Evolutionary conservation across 2,113 vertebrate species (phyloP).

Genomic region (Rhabdomys dilectus): DNA sequence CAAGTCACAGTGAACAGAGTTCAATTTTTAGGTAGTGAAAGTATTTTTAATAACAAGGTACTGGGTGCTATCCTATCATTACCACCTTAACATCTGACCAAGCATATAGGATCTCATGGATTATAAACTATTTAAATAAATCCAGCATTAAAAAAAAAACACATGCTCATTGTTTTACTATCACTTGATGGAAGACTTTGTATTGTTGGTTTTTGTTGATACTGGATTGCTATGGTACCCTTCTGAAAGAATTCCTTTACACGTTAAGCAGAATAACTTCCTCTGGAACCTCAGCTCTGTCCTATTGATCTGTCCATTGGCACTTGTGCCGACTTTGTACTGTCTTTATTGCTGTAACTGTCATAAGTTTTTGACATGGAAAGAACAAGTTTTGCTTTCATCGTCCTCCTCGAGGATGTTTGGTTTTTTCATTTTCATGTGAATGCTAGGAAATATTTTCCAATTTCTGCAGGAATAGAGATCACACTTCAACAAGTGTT

Average conservation of each 20-base stretch:
- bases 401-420: background rate
- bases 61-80: background rate
- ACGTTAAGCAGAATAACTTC: background rate
- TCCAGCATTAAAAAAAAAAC: background rate
- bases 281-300: background rate
- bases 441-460: background rate
- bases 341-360: background rate
- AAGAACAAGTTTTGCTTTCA: background rate
- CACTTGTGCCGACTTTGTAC: background rate
- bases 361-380: background rate
- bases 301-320: background rate
- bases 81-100: background rate
- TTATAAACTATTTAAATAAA: conserved; percentile 26
- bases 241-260: background rate
- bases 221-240: background rate
- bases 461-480: background rate
- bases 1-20: background rate
- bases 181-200: background rate
- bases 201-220: background rate
- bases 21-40: background rate
- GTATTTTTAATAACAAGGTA: background rate
- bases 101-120: background rate
- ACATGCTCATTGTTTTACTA: background rate
- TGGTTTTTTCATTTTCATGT: background rate
- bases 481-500: background rate